Evolutionary conservation across 2,113 vertebrate genomes (phyloP).

Genomic region (Butastur rufipennis): DNA sequence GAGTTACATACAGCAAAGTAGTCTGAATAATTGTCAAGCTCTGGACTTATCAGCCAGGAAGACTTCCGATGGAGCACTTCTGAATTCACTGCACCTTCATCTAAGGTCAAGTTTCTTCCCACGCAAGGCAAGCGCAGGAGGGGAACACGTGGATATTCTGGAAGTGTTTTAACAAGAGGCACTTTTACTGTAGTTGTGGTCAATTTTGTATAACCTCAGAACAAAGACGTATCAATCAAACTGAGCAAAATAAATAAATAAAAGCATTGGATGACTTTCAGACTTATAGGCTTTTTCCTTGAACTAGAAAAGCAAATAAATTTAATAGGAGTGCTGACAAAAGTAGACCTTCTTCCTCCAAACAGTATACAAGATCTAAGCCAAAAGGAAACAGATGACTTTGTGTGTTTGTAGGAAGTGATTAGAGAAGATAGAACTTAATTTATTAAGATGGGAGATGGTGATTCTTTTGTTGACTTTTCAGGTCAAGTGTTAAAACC

Average conservation of each 20-base stretch:
- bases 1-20: neutral
- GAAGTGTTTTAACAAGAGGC: neutral
- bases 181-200: conserved; percentile 20
- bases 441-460: conserved; percentile 67
- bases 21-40: neutral
- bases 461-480: conserved; percentile 65
- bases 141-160: neutral
- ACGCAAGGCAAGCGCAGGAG: fast-evolving
- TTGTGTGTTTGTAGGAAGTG: conserved; percentile 66
- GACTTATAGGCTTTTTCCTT: conserved; percentile 47
- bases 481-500: conserved; percentile 71
- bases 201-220: neutral
- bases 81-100: neutral
- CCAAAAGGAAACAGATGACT: conserved; percentile 70
- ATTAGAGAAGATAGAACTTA: conserved; percentile 68
- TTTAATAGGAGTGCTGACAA: conserved; percentile 59
- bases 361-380: conserved; percentile 61
- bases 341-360: conserved; percentile 57
- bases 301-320: conserved; percentile 67
- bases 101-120: conserved; percentile 24
- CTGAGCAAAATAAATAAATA: conserved; percentile 46
- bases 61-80: neutral
- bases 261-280: conserved; percentile 28
- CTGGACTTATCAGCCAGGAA: neutral
- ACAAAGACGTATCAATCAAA: conserved; percentile 51